phyloP scores from a whole-genome alignment of 2,113 vertebrate species.

The Stercorarius parasiticus region DNA sequence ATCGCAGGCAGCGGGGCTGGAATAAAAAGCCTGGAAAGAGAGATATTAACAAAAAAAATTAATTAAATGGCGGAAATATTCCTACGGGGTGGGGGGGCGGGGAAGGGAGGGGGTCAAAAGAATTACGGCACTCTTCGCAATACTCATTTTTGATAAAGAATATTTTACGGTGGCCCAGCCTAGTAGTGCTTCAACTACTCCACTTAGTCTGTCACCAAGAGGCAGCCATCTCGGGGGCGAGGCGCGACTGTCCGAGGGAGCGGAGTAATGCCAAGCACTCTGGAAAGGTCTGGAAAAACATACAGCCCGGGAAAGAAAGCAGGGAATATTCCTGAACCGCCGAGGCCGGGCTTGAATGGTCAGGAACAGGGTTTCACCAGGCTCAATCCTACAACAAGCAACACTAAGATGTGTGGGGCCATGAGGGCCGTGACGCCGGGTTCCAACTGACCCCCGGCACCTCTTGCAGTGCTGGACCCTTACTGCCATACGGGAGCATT shows the following conservation, averaged over 20 bases:
- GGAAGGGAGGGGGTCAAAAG: neutral
- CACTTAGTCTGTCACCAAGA: neutral
- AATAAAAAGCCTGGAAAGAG: slow-evolving; percentile 25
- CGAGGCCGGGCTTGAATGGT: accelerated
- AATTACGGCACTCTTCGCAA: neutral
- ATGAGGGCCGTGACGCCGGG: accelerated
- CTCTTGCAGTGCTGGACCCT: neutral
- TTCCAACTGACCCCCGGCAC: neutral
- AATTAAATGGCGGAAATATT: slow-evolving; percentile 2
- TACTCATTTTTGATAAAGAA: neutral
- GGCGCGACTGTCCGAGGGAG: accelerated
- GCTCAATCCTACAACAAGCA: accelerated
- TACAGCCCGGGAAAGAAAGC: neutral
- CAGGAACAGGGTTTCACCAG: neutral
- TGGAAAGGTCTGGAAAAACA: neutral
- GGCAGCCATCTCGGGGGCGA: neutral
- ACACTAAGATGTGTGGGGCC: no score
- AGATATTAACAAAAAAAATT: slow-evolving; percentile 1
- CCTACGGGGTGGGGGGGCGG: neutral
- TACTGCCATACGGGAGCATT: accelerated
- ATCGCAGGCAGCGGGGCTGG: neutral
- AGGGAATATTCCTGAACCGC: neutral
- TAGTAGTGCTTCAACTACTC: neutral
- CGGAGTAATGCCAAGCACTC: accelerated
- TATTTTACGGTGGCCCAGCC: neutral